These are phyloP conservation scores for Xestia sexstrigata DNA, from an alignment of 2,888 invertebrate genomes.

Conservation along the genomic window DNA sequence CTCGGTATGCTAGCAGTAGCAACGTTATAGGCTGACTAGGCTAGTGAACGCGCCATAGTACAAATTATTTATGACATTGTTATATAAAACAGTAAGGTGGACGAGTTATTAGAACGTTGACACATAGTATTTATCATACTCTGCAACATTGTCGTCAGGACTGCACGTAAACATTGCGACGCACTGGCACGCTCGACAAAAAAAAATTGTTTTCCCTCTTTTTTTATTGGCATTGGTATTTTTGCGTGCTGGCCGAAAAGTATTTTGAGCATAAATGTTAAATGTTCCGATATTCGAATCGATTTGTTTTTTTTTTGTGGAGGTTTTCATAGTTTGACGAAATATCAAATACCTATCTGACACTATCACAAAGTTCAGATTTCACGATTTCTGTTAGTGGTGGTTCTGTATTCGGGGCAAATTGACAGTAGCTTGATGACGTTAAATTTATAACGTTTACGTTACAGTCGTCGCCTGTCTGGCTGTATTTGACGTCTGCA, in stretches of 20 bases:
- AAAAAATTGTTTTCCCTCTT: neutral
- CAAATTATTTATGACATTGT: conserved; percentile 24
- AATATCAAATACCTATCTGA: neutral
- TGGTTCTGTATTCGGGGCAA: conserved; percentile 7
- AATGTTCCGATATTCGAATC: conserved; percentile 13
- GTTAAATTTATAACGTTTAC: conserved; percentile 15
- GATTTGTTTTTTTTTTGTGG: neutral
- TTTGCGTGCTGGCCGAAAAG: conserved; percentile 13
- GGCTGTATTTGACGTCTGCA: neutral
- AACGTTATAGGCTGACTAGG: neutral
- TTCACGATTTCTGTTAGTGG: conserved; percentile 3
- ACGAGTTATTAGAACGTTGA: conserved; percentile 45
- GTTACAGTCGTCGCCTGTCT: conserved; percentile 1
- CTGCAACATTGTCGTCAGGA: conserved; percentile 11
- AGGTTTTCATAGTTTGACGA: conserved; percentile 1
- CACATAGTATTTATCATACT: conserved; percentile 41
- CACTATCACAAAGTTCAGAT: conserved; percentile 17
- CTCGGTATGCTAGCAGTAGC: neutral
- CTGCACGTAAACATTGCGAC: conserved; percentile 51
- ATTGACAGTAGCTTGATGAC: conserved; percentile 15
- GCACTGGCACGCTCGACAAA: neutral
- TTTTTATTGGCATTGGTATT: conserved; percentile 30
- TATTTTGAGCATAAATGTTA: conserved; percentile 9
- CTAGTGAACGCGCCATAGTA: conserved; percentile 8
- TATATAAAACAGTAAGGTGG: conserved; percentile 25